These are phyloP conservation scores for Phortica magna DNA, from an alignment of 2,888 invertebrate genomes.

Conservation along the genomic window DNA sequence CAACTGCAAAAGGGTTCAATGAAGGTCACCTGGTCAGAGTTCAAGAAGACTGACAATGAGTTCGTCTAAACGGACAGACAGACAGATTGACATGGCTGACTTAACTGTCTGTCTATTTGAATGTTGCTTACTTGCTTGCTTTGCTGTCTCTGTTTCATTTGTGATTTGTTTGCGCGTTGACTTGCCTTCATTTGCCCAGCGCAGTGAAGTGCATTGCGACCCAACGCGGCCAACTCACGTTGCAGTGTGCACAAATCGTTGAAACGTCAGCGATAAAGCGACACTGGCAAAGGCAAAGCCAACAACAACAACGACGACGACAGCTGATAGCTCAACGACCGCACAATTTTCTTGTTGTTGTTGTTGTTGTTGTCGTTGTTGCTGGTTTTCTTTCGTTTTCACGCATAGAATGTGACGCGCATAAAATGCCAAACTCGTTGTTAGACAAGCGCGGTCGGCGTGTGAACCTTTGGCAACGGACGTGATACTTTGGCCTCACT, in stretches of 20 bases:
- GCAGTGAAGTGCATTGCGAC: no score
- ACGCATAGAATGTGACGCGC: background rate
- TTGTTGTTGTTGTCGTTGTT: no score
- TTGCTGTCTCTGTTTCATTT: constrained; percentile 40
- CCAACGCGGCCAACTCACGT: constrained; percentile 51
- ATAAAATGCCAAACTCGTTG: background rate
- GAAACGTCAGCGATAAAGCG: background rate
- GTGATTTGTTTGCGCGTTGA: no score
- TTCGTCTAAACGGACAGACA: background rate
- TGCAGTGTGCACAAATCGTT: constrained; percentile 43
- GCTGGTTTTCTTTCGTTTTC: no score
- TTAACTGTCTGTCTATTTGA: constrained; percentile 48
- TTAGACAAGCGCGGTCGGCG: background rate
- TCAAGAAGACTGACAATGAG: constrained; percentile 67
- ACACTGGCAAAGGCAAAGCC: background rate
- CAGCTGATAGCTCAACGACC: background rate
- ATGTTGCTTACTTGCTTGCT: no score
- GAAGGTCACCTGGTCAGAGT: constrained; percentile 78
- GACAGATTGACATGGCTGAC: constrained; percentile 40
- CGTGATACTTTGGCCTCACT: constrained; percentile 70
- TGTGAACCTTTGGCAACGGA: background rate
- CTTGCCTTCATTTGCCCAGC: constrained; percentile 19
- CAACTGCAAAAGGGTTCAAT: constrained; percentile 65
- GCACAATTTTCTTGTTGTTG: background rate
- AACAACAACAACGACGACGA: no score